Conservation (phyloP, 2,113 vertebrate genomes). For the Paradoxurus hermaphroditus region DNA sequence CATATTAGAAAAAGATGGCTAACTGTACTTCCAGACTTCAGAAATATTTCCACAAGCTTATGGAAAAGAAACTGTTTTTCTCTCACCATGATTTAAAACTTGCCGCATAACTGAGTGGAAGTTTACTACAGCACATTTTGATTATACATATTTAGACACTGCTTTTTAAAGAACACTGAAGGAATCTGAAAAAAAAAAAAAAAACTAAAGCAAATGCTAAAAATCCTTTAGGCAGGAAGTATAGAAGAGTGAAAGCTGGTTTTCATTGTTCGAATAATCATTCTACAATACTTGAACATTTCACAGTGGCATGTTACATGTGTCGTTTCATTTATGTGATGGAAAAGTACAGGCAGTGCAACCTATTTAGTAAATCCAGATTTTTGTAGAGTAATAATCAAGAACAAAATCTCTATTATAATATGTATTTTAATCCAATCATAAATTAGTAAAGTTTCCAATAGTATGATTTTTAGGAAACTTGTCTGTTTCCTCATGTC, state of each 20-base stretch:
- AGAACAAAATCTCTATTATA: slow-evolving; percentile 75
- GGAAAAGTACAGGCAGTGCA: slow-evolving; percentile 68
- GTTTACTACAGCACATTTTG: slow-evolving; percentile 52
- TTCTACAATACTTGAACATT: slow-evolving; percentile 77
- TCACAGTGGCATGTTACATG: slow-evolving; percentile 79
- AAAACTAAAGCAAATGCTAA: slow-evolving; percentile 67
- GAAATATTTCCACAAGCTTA: slow-evolving; percentile 10
- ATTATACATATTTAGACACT: slow-evolving; percentile 44
- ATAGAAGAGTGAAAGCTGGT: slow-evolving; percentile 79
- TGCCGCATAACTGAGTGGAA: slow-evolving; percentile 42
- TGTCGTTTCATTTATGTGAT: slow-evolving; percentile 82
- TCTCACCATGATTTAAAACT: slow-evolving; percentile 30
- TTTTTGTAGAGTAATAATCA: slow-evolving; percentile 75
- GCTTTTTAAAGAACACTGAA: slow-evolving; percentile 49
- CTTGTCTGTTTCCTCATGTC: neutral
- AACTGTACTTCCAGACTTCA: slow-evolving; percentile 5
- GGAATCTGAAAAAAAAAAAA: slow-evolving; percentile 50
- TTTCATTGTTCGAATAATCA: slow-evolving; percentile 81
- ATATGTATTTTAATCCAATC: slow-evolving; percentile 48
- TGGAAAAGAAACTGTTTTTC: slow-evolving; percentile 17
- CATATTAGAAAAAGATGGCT: neutral
- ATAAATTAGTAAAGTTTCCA: slow-evolving; percentile 65
- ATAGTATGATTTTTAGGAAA: neutral
- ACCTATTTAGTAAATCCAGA: slow-evolving; percentile 83
- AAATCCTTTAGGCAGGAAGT: slow-evolving; percentile 71